phyloP scores from a whole-genome alignment of 2,797 vertebrate genomes.

The Aselliscus stoliczkanus region DNA sequence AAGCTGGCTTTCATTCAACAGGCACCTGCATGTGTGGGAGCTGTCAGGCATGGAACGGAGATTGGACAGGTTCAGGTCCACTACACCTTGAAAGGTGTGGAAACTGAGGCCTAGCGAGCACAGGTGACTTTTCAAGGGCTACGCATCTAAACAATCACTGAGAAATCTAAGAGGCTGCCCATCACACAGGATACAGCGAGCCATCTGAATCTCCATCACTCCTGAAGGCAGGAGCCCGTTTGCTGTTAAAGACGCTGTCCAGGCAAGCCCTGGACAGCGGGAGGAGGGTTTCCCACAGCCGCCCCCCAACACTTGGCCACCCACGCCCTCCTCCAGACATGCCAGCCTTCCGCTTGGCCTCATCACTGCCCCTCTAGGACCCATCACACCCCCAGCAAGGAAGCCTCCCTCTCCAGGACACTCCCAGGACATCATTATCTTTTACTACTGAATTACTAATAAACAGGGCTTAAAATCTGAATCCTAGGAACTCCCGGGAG shows the following conservation, averaged over 20 bases:
- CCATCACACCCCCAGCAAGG: not conserved
- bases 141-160: fast-evolving
- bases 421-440: not conserved
- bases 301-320: not conserved
- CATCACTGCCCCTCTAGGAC: not conserved
- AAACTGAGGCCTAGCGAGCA: not conserved
- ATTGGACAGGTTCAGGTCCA: fast-evolving
- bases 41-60: fast-evolving
- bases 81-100: not conserved
- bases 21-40: fast-evolving
- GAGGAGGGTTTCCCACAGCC: not conserved
- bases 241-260: not conserved
- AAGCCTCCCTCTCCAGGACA: not conserved
- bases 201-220: fast-evolving
- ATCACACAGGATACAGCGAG: not conserved
- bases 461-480: not conserved
- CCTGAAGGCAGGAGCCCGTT: not conserved
- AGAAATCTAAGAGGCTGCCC: not conserved
- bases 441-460: not conserved
- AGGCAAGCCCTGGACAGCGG: too few species aligned
- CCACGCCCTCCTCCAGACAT: not conserved
- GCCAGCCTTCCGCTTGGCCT: not conserved
- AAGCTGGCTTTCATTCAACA: not conserved
- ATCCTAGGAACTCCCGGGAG: too few species aligned
- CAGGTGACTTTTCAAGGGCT: not conserved